Conservation (phyloP, 2,797 vertebrate species). For the Steatocranus sp. region DNA sequence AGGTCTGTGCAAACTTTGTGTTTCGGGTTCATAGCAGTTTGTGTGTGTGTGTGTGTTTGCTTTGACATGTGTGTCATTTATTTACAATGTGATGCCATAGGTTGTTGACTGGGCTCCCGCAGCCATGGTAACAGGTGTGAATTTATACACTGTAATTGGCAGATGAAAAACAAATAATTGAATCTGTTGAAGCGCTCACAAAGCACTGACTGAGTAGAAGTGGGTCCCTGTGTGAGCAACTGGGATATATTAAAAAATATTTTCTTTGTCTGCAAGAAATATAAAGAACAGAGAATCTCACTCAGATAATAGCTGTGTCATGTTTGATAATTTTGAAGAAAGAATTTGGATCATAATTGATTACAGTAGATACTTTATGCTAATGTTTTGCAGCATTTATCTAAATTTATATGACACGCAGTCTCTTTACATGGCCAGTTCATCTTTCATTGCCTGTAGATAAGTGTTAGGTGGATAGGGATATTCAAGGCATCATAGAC, state of each 20-base stretch:
- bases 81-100: not conserved
- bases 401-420: not conserved
- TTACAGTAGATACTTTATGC: not conserved
- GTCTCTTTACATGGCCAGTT: not conserved
- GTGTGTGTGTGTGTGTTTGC: not conserved
- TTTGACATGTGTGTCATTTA: not conserved
- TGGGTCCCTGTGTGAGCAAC: not conserved
- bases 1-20: not conserved
- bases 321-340: not conserved
- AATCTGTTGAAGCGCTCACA: slow-evolving; percentile 47
- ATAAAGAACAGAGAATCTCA: not conserved
- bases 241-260: not conserved
- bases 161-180: slow-evolving; percentile 64
- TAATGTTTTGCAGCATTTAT: not conserved
- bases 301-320: not conserved
- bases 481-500: not conserved
- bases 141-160: slow-evolving; percentile 42
- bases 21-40: not conserved
- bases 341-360: not conserved
- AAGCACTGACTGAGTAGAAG: slow-evolving; percentile 2
- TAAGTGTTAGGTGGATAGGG: not conserved
- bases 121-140: slow-evolving; percentile 46
- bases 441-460: not conserved
- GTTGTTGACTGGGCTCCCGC: slow-evolving; percentile 3
- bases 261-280: not conserved